Conservation (phyloP, 2,888 invertebrate genomes). For the Meghimatium bilineatum region DNA sequence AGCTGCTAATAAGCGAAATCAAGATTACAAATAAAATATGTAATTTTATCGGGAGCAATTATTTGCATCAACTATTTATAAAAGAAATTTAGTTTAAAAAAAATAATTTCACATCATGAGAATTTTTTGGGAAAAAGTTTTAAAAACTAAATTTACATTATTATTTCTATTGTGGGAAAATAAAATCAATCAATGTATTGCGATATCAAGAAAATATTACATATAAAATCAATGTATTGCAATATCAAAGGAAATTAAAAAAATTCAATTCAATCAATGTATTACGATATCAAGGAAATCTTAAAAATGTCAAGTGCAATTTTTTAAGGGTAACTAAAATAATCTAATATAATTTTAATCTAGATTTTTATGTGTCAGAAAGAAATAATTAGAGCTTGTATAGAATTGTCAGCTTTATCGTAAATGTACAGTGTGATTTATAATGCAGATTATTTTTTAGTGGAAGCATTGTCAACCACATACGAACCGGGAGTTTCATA, state of each 20-base stretch:
- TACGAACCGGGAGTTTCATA: conserved; percentile 47
- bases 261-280: neutral
- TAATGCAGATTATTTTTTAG: conserved; percentile 20
- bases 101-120: no score
- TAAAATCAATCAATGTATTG: neutral
- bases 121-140: neutral
- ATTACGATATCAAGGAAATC: neutral
- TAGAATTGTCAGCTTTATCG: neutral
- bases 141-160: neutral
- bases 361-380: neutral
- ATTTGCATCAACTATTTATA: no score
- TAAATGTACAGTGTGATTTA: neutral
- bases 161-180: neutral
- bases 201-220: neutral
- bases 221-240: neutral
- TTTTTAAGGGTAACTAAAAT: neutral
- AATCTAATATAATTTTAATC: neutral
- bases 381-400: neutral
- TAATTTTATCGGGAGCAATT: no score
- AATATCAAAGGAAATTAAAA: neutral
- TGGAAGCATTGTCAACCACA: conserved; percentile 21
- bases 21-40: no score
- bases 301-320: neutral
- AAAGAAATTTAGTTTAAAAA: no score
- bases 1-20: no score